Evolutionary conservation across 2,797 vertebrate species (phyloP).

Genomic region (Lindbergichthys nudifrons): DNA sequence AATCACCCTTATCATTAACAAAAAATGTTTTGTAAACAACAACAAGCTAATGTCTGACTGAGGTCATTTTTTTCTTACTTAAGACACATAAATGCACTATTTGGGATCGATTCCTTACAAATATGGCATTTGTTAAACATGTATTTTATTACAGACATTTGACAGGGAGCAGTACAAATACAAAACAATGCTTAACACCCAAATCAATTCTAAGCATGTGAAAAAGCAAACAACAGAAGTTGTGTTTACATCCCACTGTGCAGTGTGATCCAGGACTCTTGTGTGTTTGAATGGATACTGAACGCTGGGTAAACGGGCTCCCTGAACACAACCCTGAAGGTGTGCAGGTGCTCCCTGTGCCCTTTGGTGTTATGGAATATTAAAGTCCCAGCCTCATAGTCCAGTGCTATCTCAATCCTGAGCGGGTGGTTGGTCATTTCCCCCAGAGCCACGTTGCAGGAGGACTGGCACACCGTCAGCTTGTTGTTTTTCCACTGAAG

Average conservation of each 20-base stretch:
- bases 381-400: slow-evolving; percentile 78
- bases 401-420: slow-evolving; percentile 76
- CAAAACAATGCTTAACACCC: no score
- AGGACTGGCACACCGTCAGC: slow-evolving; percentile 78
- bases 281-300: slow-evolving; percentile 78
- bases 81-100: neutral
- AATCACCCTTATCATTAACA: neutral
- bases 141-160: neutral
- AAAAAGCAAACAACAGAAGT: neutral
- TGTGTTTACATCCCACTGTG: slow-evolving; percentile 59
- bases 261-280: slow-evolving; percentile 83
- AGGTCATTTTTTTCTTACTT: neutral
- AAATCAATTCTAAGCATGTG: neutral
- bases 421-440: slow-evolving; percentile 50
- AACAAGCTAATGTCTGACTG: neutral
- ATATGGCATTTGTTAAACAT: neutral
- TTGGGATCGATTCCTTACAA: neutral
- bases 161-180: neutral
- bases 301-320: slow-evolving; percentile 81
- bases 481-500: slow-evolving; percentile 84
- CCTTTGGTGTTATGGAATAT: slow-evolving; percentile 72
- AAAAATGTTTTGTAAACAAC: slow-evolving; percentile 24
- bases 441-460: slow-evolving; percentile 59
- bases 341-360: slow-evolving; percentile 78
- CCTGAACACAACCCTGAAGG: slow-evolving; percentile 75